Conservation (phyloP, 1,140 invertebrate species). For the Andrena cerasifolii region DNA sequence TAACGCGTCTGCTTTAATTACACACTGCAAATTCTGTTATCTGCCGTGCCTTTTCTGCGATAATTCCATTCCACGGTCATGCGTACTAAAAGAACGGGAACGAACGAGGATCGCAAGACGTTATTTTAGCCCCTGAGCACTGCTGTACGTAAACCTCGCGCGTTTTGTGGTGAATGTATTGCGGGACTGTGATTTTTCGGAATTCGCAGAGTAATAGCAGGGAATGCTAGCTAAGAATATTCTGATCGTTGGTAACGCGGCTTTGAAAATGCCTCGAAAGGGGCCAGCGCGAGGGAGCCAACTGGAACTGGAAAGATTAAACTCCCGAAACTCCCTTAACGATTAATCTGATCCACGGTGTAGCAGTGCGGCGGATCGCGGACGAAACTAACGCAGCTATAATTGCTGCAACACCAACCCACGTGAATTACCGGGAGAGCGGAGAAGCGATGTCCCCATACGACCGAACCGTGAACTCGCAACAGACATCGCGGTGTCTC, state of each 20-base stretch:
- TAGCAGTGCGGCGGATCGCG: neutral
- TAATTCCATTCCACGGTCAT: no score
- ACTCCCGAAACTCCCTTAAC: neutral
- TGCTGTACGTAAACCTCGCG: no score
- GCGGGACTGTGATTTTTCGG: no score
- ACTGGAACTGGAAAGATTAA: neutral
- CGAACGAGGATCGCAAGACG: no score
- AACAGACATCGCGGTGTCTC: conserved; percentile 5
- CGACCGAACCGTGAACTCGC: conserved; percentile 6
- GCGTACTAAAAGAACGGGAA: no score
- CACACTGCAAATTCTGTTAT: neutral
- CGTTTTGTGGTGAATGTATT: no score
- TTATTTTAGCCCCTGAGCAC: no score
- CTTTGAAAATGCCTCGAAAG: neutral
- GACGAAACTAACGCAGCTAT: conserved; percentile 24
- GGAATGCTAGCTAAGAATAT: no score
- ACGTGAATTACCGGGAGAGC: conserved; percentile 13
- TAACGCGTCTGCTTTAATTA: neutral
- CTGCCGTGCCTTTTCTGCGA: no score
- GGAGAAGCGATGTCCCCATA: conserved; percentile 11
- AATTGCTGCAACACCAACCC: conserved; percentile 29
- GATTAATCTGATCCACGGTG: conserved; percentile 9
- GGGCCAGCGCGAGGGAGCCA: no score
- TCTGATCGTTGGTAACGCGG: neutral
- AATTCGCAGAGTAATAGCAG: no score